A percentile compares a stretch with the other conserved stretches of the same genome.
Evolutionary conservation across 1,140 invertebrate genomes (phyloP).

Genomic region (Solenopsis invicta): DNA sequence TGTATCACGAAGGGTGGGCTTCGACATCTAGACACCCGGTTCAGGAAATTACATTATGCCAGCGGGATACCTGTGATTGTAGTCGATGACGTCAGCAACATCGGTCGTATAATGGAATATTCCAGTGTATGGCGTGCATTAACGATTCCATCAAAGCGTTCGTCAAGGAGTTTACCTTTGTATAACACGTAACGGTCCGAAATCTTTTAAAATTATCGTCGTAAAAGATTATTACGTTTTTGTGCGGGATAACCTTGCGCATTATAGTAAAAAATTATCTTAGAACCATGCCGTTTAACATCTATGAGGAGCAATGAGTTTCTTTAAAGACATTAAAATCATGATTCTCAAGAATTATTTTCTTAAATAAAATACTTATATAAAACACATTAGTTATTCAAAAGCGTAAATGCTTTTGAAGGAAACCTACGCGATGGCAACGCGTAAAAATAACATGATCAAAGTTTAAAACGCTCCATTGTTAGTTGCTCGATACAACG

Average conservation of each 20-base stretch:
- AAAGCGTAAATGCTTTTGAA: neutral
- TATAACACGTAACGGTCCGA: neutral
- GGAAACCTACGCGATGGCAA: neutral
- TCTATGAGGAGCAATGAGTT: neutral
- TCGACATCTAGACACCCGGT: conserved; percentile 59
- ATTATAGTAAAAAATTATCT: neutral
- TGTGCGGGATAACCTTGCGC: neutral
- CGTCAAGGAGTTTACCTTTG: conserved; percentile 29
- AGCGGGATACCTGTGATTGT: conserved; percentile 57
- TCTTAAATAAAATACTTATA: neutral
- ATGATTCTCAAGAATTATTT: neutral
- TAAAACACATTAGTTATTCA: neutral
- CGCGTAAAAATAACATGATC: neutral
- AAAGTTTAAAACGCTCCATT: neutral
- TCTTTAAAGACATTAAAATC: neutral
- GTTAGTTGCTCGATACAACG: neutral
- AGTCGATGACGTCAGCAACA: conserved; percentile 59
- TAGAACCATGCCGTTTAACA: neutral
- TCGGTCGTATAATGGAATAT: conserved; percentile 53
- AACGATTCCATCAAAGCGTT: conserved; percentile 26
- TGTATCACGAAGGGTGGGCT: conserved; percentile 48
- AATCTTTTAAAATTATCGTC: neutral
- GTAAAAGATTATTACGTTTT: neutral
- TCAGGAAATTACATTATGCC: conserved; percentile 67
- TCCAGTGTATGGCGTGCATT: conserved; percentile 36